Evolutionary conservation across 2,797 vertebrate species (phyloP), one percentile per base, ranked within the genome.

Genomic region (Anableps anableps): DNA sequence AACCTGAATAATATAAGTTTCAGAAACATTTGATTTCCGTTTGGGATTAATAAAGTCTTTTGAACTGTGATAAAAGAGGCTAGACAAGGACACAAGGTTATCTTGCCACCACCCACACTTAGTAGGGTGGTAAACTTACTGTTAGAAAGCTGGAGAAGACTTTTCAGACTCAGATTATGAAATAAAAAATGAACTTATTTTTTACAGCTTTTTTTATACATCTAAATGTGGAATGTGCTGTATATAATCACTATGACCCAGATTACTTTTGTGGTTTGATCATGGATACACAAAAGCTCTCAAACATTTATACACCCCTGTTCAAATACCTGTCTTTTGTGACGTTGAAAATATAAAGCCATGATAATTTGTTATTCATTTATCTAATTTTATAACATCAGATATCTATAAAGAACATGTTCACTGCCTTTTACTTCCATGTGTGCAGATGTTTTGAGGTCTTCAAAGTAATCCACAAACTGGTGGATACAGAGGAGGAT

Each of bases 401-500:
- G 23, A 9, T n/a, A 1, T 47, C 16, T 11, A 17, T 14, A 5
- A 50, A 36, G 29, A 36, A 53, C 6, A 36, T 19, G 51, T 62
- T 73, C 43, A 60, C 71, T 45, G 29, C 78, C 68, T 34, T 70
- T 77, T 66, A 19, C 13, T 53, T 11, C 4, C 31, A 3, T 89
- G 74, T 83, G 85, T 72, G 17, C 89, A 99, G 98, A 85, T 99
- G 98, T 92, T 99, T 99, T 95, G 95, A 97, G 85, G 96, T 98
- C 91, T 99, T 99, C 86, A 96, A 96, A 77, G 94, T 98, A 78
- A 98, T 99, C 86, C 98, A 99, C 94, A 97, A 97, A 88, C 92
- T 99, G 88, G 97, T 98, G 84, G 97, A 96, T 73, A 95, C 96
- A 1, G 94, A 98, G 77, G 98, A 99, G 92, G 97, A 98, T 82